Base-by-base conservation (phyloP, 1,140 invertebrate species). In the Helicorthomorpha holstii region DNA sequence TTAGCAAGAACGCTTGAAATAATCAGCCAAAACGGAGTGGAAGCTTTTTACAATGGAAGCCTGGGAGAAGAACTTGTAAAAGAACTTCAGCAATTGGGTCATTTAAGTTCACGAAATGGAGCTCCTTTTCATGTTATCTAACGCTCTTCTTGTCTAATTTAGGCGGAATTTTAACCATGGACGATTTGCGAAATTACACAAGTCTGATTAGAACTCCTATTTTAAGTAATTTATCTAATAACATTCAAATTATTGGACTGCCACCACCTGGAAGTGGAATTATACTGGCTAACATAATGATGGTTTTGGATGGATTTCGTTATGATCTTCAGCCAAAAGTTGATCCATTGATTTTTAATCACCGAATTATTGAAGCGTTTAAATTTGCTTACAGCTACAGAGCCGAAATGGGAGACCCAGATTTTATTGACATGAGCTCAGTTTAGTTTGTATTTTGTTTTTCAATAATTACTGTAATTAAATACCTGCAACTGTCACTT, bases 351-450 rank as follows among this genome's bases (percentile, higher is more conserved):
- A 64, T 75, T 0, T 88, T 84, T 0, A 82, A 85, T 64, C 90
- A 95, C 62, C 76, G 85, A 53, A 83, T 95, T 24, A 72, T 82
- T 16, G 94, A 98, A 66, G 77, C 90, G 0, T 83, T 89, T 56
- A 98, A 98, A 65, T 89, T 85, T 66, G 86, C 85, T 0, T 97
- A 83, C 63, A 89, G 89, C 0, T 75, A 77, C 47, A 73, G 92
- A 53, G 82, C 80, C 3, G 73, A 81, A 59, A 63, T 98, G 16
- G 91, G 83, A 0, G 94, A 98, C 71, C 73, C 74, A n/a, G 69
- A 76, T 53, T 90, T 80, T 66, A 73, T 82, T 26, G 68, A 79
- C 63, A 74, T 85, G 34, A 69, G 63, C 1, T 63, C 73, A 58
- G 79, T 83, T n/a, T n/a, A n/a, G n/a, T n/a, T n/a, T n/a, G n/a